Evolutionary conservation across 2,888 invertebrate species (phyloP).

Genomic region (Rosalia funebris): DNA sequence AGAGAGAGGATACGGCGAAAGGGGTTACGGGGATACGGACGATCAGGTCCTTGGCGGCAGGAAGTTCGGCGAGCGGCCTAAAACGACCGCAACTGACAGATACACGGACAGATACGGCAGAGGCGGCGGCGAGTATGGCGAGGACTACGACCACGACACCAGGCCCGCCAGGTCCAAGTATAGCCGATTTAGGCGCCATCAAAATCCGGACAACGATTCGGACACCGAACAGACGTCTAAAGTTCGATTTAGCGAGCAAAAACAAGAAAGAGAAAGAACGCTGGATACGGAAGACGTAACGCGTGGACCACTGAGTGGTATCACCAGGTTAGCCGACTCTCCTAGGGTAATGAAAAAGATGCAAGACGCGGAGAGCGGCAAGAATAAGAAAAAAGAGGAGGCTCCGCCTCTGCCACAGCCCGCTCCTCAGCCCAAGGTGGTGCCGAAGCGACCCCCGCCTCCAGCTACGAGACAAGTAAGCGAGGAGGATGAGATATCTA

Average conservation of each 20-base stretch:
- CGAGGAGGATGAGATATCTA: slow-evolving; percentile 90
- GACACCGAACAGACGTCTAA: slow-evolving; percentile 74
- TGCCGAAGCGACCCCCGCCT: slow-evolving; percentile 65
- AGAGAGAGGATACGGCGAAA: slow-evolving; percentile 64
- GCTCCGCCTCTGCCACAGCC: slow-evolving; percentile 68
- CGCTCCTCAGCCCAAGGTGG: slow-evolving; percentile 67
- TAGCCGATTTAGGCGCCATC: slow-evolving; percentile 66
- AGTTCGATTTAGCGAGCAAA: slow-evolving; percentile 74
- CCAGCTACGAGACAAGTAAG: slow-evolving; percentile 82
- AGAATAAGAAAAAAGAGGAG: slow-evolving; percentile 80
- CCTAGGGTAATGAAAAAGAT: slow-evolving; percentile 89
- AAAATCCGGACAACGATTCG: slow-evolving; percentile 78
- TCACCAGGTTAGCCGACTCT: slow-evolving; percentile 86
- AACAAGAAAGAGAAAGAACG: slow-evolving; percentile 76
- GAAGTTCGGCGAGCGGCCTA: slow-evolving; percentile 79
- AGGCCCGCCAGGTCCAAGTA: slow-evolving; percentile 75
- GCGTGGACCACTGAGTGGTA: slow-evolving; percentile 86
- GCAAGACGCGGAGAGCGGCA: slow-evolving; percentile 78
- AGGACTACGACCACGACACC: slow-evolving; percentile 76
- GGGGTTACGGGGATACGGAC: slow-evolving; percentile 68
- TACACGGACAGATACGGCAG: slow-evolving; percentile 52
- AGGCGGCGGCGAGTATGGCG: slow-evolving; percentile 69
- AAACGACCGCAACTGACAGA: slow-evolving; percentile 44
- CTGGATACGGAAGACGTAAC: slow-evolving; percentile 91
- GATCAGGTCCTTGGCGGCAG: slow-evolving; percentile 79